Percentiles rank a stretch among this genome's conserved stretches.
Evolutionary conservation across 2,797 vertebrate species (phyloP).

Genomic region (Menidia menidia): DNA sequence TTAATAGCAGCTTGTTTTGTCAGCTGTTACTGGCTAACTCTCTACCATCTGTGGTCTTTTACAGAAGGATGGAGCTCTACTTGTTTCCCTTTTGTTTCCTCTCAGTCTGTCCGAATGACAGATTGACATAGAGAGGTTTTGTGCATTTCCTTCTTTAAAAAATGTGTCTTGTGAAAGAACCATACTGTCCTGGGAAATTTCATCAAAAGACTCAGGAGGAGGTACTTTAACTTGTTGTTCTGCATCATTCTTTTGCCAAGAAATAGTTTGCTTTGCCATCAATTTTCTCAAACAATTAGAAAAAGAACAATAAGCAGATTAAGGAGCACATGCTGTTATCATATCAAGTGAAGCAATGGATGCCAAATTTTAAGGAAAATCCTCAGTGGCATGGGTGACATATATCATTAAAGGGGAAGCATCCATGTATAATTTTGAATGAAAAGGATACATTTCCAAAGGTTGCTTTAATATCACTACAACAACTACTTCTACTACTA

Average conservation of each 20-base stretch:
- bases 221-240: conserved; percentile 18
- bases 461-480: not conserved
- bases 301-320: conserved; percentile 5
- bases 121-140: conserved; percentile 44
- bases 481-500: too few relatives aligned
- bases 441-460: not conserved
- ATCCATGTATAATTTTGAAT: not conserved
- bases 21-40: conserved; percentile 63
- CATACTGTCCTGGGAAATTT: conserved; percentile 22
- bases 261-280: conserved; percentile 2
- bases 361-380: not conserved
- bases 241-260: conserved; percentile 16
- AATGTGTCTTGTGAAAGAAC: conserved; percentile 4
- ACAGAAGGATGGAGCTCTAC: conserved; percentile 35
- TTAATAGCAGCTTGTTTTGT: conserved; percentile 69
- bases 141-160: conserved; percentile 31
- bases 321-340: conserved; percentile 4
- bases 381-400: not conserved
- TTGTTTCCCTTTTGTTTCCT: conserved; percentile 29
- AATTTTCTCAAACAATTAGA: conserved; percentile 9
- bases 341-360: not conserved
- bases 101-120: conserved; percentile 44
- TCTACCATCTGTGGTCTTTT: conserved; percentile 74
- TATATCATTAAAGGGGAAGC: not conserved
- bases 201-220: conserved; percentile 18